Base-by-base conservation (phyloP, 2,797 vertebrate species). In the Acropternis orthonyx region DNA sequence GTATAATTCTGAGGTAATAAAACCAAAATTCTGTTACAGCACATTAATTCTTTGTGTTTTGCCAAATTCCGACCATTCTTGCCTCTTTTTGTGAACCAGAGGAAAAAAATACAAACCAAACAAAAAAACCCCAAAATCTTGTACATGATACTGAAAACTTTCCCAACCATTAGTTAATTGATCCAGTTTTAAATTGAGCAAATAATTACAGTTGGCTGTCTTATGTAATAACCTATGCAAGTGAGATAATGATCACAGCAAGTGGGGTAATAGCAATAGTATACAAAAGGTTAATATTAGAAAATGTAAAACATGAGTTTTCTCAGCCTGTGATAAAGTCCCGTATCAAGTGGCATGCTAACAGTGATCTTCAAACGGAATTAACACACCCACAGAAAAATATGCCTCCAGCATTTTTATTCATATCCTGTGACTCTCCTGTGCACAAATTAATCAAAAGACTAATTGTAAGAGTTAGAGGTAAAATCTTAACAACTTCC, bases 371-470 rank as follows among this genome's bases (percentile, higher is more conserved):
- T 78, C 69, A 76, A 73, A 65, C 37, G 48, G 58, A 54, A n/a
- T 65, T 65, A 94, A 61, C 17, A 56, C 13, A 44, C 22, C 37
- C 49, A 30, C 12, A 67, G 59, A 62, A 92, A 37, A 68, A 83
- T 26, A 65, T 37, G 19, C 20, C 62, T 75, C 46, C 18, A 66
- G n/a, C 39, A 26, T 51, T 84, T 84, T 92, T 90, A 49, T 88
- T 95, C 75, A 12, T 68, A 63, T 73, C 19, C 10, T 79, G 24
- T 81, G 77, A 81, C 43, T 81, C 52, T 84, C 9, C 34, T 51
- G 15, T 65, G 41, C 58, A 54, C 63, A 56, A 75, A 43, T 54
- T 83, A 83, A 67, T 92, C 80, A 81, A 85, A 93, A 77, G 18
- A 9, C 22, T 49, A 52, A 65, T 16, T 48, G 6, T 51, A n/a